Conservation (phyloP, 1,140 invertebrate species). For the Zaprionus gabonicus region DNA sequence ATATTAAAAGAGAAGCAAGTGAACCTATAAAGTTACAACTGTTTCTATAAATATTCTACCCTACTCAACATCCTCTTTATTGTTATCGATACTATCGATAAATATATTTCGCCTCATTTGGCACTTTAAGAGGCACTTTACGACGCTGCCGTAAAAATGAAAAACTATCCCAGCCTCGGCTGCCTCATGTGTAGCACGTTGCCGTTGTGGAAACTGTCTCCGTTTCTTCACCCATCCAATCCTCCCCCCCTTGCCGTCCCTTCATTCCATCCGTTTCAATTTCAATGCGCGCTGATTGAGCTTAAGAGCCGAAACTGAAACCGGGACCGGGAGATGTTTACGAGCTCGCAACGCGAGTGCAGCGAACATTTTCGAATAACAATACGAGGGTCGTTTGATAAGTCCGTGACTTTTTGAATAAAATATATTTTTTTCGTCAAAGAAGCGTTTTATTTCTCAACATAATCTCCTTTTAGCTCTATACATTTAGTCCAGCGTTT, state of each 20-base stretch:
- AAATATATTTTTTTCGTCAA: too few relatives aligned
- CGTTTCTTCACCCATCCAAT: neutral
- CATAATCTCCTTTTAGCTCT: too few relatives aligned
- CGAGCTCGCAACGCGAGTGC: constrained; percentile 36
- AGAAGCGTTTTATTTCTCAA: too few relatives aligned
- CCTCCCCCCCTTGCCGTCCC: neutral
- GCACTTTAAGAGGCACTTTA: neutral
- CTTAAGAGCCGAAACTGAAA: constrained; percentile 47
- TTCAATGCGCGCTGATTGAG: constrained; percentile 52
- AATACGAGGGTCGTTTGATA: too few relatives aligned
- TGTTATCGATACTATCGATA: neutral
- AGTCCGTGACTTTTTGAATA: too few relatives aligned
- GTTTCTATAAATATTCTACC: neutral
- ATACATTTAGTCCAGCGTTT: too few relatives aligned
- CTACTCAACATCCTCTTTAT: neutral
- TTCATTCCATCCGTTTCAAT: constrained; percentile 22
- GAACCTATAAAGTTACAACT: neutral
- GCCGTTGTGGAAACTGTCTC: constrained; percentile 5
- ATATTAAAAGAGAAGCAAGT: neutral
- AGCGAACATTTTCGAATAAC: constrained; percentile 48
- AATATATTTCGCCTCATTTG: neutral
- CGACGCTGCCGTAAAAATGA: neutral
- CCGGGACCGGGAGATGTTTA: constrained; percentile 39
- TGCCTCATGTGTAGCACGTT: constrained; percentile 14
- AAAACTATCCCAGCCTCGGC: neutral